phyloP scores from a whole-genome alignment of 2,797 vertebrate genomes.

The Sebastes itinus region DNA sequence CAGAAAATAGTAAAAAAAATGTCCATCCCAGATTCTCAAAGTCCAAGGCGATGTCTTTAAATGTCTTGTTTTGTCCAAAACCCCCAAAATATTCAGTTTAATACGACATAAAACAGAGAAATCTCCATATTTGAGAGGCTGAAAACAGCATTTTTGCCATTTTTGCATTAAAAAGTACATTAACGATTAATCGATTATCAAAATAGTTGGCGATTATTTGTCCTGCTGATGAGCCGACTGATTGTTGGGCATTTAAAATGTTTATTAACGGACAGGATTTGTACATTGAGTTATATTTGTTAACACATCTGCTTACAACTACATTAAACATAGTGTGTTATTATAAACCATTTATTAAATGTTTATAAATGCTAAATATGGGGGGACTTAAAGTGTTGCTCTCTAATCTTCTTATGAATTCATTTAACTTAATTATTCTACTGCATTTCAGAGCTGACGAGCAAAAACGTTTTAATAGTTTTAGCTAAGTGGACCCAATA shows the following conservation, averaged over 20 bases:
- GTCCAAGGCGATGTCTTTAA: no score
- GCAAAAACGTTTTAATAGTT: not conserved
- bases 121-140: not conserved
- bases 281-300: not conserved
- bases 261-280: not conserved
- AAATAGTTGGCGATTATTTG: not conserved
- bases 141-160: no score
- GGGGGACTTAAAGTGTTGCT: not conserved
- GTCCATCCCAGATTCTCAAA: no score
- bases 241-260: not conserved
- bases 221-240: not conserved
- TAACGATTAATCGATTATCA: not conserved
- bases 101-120: not conserved
- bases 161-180: no score
- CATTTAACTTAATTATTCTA: not conserved
- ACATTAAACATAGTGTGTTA: not conserved
- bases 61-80: no score
- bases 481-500: not conserved
- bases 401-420: not conserved
- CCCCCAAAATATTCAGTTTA: fast-evolving
- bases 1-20: not conserved
- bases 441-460: not conserved
- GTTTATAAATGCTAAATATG: not conserved
- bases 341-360: not conserved
- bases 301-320: not conserved